These are phyloP conservation scores for Harpalus rufipes DNA, from an alignment of 2,888 invertebrate genomes.

Conservation along the genomic window DNA sequence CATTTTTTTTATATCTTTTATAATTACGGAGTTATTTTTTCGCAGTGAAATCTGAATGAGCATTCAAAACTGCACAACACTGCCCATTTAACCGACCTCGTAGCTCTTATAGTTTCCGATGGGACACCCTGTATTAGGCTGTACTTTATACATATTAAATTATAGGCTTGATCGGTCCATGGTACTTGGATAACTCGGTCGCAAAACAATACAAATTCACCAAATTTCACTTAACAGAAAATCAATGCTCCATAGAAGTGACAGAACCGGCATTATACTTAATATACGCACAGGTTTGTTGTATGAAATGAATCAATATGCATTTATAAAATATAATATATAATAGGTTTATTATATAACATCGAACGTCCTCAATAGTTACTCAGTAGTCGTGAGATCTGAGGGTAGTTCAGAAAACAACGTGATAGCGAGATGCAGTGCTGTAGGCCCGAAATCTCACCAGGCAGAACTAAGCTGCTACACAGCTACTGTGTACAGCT, in stretches of 20 bases:
- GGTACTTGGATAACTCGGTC: constrained; percentile 59
- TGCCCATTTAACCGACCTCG: no score
- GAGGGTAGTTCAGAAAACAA: constrained; percentile 63
- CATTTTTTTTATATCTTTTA: no score
- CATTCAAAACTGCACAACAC: no score
- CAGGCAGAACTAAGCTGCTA: constrained; percentile 58
- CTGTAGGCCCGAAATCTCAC: constrained; percentile 47
- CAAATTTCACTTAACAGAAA: constrained; percentile 61
- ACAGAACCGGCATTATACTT: constrained; percentile 64
- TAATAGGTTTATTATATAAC: constrained; percentile 61
- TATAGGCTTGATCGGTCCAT: constrained; percentile 60
- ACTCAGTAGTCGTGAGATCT: constrained; percentile 49
- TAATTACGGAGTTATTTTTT: no score
- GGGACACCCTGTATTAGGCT: neutral
- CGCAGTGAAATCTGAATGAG: no score
- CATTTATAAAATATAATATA: neutral
- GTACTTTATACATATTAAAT: neutral
- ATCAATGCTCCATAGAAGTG: constrained; percentile 62
- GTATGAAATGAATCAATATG: neutral
- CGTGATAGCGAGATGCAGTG: constrained; percentile 55
- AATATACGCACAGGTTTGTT: constrained; percentile 60
- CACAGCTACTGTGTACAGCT: constrained; percentile 47
- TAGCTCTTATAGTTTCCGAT: no score
- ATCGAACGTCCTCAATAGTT: constrained; percentile 56
- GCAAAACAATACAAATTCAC: constrained; percentile 63